A percentile compares a stretch with the other conserved stretches of the same genome.
These are phyloP conservation scores for Patella ulyssiponensis DNA, from an alignment of 2,888 invertebrate species.

Conservation along the genomic window DNA sequence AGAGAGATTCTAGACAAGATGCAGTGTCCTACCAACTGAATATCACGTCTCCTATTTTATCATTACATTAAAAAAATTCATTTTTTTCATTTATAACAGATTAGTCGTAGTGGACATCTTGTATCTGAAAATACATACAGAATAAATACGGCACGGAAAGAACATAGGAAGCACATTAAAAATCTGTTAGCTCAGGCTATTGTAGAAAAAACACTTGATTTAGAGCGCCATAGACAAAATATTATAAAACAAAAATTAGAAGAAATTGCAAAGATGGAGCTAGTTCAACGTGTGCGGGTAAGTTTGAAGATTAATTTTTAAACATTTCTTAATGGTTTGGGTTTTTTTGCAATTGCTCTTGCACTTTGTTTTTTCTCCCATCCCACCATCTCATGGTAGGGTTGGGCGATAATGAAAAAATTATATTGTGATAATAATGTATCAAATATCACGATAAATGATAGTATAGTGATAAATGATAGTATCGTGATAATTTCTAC, in stretches of 20 bases:
- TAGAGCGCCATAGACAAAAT: constrained; percentile 66
- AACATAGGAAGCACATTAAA: constrained; percentile 71
- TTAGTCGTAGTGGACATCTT: constrained; percentile 65
- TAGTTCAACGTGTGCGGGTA: constrained; percentile 69
- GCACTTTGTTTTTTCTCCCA: too few relatives aligned
- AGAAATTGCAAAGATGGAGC: constrained; percentile 71
- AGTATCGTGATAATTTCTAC: too few relatives aligned
- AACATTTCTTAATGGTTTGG: too few relatives aligned
- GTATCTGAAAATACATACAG: constrained; percentile 68
- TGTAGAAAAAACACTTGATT: constrained; percentile 70
- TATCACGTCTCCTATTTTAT: too few relatives aligned
- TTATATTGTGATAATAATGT: too few relatives aligned
- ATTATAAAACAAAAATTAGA: constrained; percentile 69
- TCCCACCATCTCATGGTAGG: too few relatives aligned
- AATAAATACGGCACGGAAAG: constrained; percentile 67
- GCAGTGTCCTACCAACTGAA: too few relatives aligned
- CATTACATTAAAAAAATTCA: background rate
- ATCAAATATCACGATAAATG: too few relatives aligned
- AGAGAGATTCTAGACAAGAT: too few relatives aligned
- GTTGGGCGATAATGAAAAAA: too few relatives aligned
- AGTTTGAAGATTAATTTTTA: constrained; percentile 26
- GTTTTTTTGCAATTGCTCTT: too few relatives aligned
- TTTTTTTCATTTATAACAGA: constrained; percentile 46
- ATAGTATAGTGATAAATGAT: too few relatives aligned
- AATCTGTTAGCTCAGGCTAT: constrained; percentile 72